Conservation (phyloP, 2,888 invertebrate genomes). For the Agapostemon virescens region DNA sequence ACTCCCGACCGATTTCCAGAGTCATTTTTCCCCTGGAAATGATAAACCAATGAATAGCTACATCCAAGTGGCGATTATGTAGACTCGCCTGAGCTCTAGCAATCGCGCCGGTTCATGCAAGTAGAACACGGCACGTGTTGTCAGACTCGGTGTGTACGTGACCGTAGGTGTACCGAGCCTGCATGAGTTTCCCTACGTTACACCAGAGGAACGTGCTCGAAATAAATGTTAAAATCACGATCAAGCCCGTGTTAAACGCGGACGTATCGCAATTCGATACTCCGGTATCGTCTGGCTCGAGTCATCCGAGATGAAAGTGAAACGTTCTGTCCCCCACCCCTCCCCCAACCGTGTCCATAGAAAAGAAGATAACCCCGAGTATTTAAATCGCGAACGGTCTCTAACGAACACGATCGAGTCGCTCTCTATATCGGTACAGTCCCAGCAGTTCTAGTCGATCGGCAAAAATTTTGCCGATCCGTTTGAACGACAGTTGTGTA, state of each 20-base stretch:
- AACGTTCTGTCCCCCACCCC: slow-evolving; percentile 25
- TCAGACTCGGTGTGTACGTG: slow-evolving; percentile 61
- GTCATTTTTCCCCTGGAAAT: background rate
- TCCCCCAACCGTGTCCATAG: slow-evolving; percentile 5
- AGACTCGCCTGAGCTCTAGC: slow-evolving; percentile 52
- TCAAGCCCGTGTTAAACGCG: slow-evolving; percentile 52
- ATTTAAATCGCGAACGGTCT: background rate
- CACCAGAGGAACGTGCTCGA: slow-evolving; percentile 58
- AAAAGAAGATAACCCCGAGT: background rate
- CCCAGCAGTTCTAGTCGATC: too few relatives aligned
- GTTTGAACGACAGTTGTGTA: too few relatives aligned
- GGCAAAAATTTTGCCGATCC: too few relatives aligned
- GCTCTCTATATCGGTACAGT: too few relatives aligned
- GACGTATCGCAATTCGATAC: slow-evolving; percentile 50
- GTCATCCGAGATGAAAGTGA: slow-evolving; percentile 37
- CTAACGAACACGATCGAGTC: slow-evolving; percentile 1
- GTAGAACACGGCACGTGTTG: slow-evolving; percentile 71
- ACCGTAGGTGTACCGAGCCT: slow-evolving; percentile 39
- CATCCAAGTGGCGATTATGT: slow-evolving; percentile 35
- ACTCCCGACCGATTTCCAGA: background rate
- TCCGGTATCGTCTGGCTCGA: slow-evolving; percentile 38
- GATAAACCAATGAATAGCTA: slow-evolving; percentile 17
- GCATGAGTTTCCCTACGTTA: slow-evolving; percentile 57
- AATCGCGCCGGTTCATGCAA: slow-evolving; percentile 71
- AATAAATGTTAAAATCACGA: slow-evolving; percentile 59